These are phyloP conservation scores for Stomorhina lunata DNA, from an alignment of 2,888 invertebrate genomes.

Conservation along the genomic window DNA sequence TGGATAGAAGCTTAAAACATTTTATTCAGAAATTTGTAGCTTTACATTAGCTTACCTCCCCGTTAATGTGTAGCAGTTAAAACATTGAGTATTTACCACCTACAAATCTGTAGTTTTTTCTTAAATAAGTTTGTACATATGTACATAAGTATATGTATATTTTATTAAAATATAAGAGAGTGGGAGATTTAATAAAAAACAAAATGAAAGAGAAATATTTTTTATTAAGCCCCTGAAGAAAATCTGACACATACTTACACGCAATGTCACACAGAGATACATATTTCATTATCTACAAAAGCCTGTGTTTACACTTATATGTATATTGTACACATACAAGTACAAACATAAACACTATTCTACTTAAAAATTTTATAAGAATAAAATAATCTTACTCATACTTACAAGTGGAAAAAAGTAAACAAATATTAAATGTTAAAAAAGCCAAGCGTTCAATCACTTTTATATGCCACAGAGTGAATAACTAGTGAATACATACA, in stretches of 20 bases:
- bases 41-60: too few relatives aligned
- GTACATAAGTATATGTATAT: not conserved
- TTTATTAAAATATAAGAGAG: not conserved
- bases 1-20: too few relatives aligned
- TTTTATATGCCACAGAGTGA: not conserved
- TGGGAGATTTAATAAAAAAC: not conserved
- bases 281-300: not conserved
- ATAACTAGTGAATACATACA: not conserved
- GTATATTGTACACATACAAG: not conserved
- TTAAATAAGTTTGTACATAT: not conserved
- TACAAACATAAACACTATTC: not conserved
- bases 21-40: too few relatives aligned
- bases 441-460: not conserved
- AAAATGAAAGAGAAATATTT: not conserved
- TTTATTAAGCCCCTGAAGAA: constrained; percentile 18
- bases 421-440: not conserved
- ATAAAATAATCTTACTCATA: not conserved
- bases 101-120: too few relatives aligned
- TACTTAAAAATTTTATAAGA: not conserved
- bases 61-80: too few relatives aligned
- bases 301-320: not conserved
- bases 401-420: too few relatives aligned
- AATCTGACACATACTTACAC: not conserved
- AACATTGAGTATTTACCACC: too few relatives aligned
- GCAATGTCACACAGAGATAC: not conserved